phyloP scores from a whole-genome alignment of 2,888 invertebrate genomes.

The Camptogramma bilineatum region DNA sequence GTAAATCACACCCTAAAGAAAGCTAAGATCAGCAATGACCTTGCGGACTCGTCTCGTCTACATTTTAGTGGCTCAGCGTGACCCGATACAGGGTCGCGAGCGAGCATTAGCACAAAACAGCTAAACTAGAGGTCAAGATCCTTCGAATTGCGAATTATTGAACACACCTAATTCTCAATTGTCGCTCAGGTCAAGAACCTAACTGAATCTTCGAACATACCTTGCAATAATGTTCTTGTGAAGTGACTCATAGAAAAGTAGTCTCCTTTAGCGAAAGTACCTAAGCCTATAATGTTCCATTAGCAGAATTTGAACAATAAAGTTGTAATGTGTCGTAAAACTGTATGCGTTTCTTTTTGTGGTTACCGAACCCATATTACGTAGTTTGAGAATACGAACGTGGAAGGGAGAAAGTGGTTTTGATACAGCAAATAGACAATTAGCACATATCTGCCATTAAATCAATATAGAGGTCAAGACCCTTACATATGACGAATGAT shows the following conservation, averaged over 20 bases:
- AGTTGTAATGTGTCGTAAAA: not conserved
- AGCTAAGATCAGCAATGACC: constrained; percentile 29
- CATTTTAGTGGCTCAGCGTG: constrained; percentile 45
- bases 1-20: constrained; percentile 7
- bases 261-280: not conserved
- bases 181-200: constrained; percentile 30
- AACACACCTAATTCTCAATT: constrained; percentile 33
- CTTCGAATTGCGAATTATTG: constrained; percentile 37
- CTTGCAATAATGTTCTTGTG: not conserved
- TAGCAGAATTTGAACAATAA: not conserved
- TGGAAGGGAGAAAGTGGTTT: not conserved
- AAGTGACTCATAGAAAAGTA: not conserved
- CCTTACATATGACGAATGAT: constrained; percentile 17
- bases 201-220: constrained; percentile 8
- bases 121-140: constrained; percentile 53
- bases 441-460: constrained; percentile 1
- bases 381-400: not conserved
- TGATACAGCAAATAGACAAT: not conserved
- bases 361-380: not conserved
- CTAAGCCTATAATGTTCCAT: not conserved
- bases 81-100: constrained; percentile 51
- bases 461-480: constrained; percentile 13
- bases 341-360: not conserved
- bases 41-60: constrained; percentile 14
- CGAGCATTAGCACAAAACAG: constrained; percentile 53